Percentiles rank a stretch among this genome's conserved stretches.
Conservation (phyloP, 2,797 vertebrate species). For the Borostomias antarcticus region DNA sequence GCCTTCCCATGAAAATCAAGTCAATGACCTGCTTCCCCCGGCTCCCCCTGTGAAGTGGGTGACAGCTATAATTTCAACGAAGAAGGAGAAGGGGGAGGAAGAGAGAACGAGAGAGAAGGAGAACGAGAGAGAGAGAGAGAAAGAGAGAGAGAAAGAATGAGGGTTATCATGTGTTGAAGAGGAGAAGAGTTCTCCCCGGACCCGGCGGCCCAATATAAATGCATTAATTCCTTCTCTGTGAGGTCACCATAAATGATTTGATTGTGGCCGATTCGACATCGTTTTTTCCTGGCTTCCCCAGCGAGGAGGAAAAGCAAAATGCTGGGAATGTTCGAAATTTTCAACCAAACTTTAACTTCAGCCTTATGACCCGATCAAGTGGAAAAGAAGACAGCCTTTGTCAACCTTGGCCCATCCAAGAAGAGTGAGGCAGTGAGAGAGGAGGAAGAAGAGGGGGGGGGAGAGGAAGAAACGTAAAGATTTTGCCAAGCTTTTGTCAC, state of each 20-base stretch:
- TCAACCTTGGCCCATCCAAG: constrained; percentile 77
- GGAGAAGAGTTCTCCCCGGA: constrained; percentile 75
- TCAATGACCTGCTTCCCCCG: constrained; percentile 87
- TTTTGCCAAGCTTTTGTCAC: constrained; percentile 87
- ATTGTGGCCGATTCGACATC: constrained; percentile 91
- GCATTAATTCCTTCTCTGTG: constrained; percentile 86
- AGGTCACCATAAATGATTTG: constrained; percentile 86
- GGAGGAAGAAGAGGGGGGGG: constrained; percentile 17
- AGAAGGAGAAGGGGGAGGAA: not conserved
- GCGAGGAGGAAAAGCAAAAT: constrained; percentile 68
- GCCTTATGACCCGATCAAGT: constrained; percentile 90
- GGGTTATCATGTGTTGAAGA: constrained; percentile 83
- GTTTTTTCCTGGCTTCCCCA: constrained; percentile 67
- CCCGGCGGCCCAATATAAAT: constrained; percentile 84
- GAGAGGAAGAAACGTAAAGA: constrained; percentile 79
- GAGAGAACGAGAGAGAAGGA: constrained; percentile 31
- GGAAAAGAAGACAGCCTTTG: constrained; percentile 85
- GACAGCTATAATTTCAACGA: constrained; percentile 75
- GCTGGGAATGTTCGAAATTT: constrained; percentile 84
- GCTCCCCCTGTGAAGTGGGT: constrained; percentile 72
- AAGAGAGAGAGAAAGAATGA: constrained; percentile 44
- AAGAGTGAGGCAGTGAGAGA: constrained; percentile 55
- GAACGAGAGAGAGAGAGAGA: constrained; percentile 6
- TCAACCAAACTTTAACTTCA: constrained; percentile 81
- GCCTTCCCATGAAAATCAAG: constrained; percentile 98